phyloP scores from a whole-genome alignment of 2,113 vertebrate genomes.

The Cynoglossus semilaevis region DNA sequence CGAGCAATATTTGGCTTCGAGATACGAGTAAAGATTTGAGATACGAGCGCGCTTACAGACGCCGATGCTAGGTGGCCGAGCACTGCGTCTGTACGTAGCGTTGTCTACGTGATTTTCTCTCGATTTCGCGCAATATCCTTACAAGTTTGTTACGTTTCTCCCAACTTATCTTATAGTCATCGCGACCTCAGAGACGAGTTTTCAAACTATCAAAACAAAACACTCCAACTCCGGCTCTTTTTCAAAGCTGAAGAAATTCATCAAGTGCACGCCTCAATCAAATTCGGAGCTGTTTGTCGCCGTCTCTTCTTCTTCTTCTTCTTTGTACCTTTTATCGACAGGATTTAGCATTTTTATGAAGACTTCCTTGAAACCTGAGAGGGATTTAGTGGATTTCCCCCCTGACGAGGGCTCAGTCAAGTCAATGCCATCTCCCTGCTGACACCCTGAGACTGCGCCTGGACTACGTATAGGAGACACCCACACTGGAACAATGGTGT shows the following conservation, averaged over 20 bases:
- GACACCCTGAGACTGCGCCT: slow-evolving; percentile 52
- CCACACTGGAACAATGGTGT: slow-evolving; percentile 53
- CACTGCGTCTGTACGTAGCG: too few relatives aligned
- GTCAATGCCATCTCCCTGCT: slow-evolving; percentile 57
- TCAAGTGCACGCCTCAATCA: slow-evolving; percentile 44
- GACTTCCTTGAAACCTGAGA: slow-evolving; percentile 55
- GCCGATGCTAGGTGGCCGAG: too few relatives aligned
- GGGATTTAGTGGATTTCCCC: slow-evolving; percentile 60
- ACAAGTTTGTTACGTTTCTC: too few relatives aligned
- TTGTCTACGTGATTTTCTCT: too few relatives aligned
- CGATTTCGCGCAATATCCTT: too few relatives aligned
- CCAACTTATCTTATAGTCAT: too few relatives aligned
- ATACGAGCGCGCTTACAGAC: too few relatives aligned
- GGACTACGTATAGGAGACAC: slow-evolving; percentile 63
- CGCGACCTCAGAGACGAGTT: too few relatives aligned
- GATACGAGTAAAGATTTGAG: too few relatives aligned
- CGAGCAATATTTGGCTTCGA: too few relatives aligned
- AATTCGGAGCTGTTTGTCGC: slow-evolving; percentile 47
- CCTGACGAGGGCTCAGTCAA: slow-evolving; percentile 48
- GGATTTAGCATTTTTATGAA: slow-evolving; percentile 62
- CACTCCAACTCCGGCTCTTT: too few relatives aligned
- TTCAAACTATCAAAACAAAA: too few relatives aligned
- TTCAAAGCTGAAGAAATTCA: slow-evolving; percentile 44
- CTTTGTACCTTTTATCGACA: slow-evolving; percentile 46
- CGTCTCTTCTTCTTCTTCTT: slow-evolving; percentile 28